phyloP scores from a whole-genome alignment of 2,888 invertebrate genomes.

The Conus canariensis region DNA sequence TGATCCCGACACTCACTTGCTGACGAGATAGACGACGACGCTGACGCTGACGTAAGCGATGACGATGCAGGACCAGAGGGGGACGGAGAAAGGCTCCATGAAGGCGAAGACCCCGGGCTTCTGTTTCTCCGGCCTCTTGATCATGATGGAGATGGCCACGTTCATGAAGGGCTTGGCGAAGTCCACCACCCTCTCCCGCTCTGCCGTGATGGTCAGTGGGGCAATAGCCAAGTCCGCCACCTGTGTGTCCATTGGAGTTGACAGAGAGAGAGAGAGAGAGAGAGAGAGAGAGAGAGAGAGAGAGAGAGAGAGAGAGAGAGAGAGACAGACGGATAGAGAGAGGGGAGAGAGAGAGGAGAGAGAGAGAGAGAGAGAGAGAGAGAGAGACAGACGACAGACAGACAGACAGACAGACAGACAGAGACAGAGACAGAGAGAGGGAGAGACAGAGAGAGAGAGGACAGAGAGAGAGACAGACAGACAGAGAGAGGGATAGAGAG shows the following conservation, averaged over 20 bases:
- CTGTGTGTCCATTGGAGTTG: conserved; percentile 53
- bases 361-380: too few species aligned
- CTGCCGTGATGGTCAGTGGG: conserved; percentile 94
- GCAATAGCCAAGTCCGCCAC: conserved; percentile 97
- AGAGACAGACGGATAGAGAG: too few species aligned
- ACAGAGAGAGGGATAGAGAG: too few species aligned
- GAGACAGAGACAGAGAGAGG: not conserved
- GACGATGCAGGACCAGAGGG: conserved; percentile 94
- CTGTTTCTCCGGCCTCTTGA: conserved; percentile 93
- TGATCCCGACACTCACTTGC: conserved; percentile 32
- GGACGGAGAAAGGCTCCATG: conserved; percentile 96
- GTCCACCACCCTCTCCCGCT: conserved; percentile 95
- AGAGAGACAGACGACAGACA: not conserved
- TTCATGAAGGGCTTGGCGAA: conserved; percentile 99
- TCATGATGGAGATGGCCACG: conserved; percentile 96
- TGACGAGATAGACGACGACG: conserved; percentile 91
- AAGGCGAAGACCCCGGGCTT: conserved; percentile 97
- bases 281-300: conserved; percentile 3
- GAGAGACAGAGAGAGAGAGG: not conserved
- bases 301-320: too few species aligned
- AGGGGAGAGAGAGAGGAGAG: not conserved
- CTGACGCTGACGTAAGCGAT: conserved; percentile 97
- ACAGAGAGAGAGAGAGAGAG: conserved; percentile 23
- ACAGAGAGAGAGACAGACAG: not conserved
- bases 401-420: not conserved